phyloP scores from a whole-genome alignment of 2,113 vertebrate species.

The Strix uralensis region DNA sequence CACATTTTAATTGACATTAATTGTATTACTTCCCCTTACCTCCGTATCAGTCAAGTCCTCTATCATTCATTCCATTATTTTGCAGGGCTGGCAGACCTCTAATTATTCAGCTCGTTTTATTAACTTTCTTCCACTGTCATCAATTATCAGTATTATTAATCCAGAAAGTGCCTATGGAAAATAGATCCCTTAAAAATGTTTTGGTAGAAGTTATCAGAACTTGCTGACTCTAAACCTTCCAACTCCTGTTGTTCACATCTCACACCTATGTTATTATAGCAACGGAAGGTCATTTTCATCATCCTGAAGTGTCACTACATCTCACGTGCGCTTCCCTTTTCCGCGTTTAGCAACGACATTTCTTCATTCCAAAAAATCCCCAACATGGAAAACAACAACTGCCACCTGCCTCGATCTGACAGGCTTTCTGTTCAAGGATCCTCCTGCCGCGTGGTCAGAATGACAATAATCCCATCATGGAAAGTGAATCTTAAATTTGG shows the following conservation, averaged over 20 bases:
- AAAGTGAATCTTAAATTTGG: neutral
- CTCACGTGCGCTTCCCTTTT: neutral
- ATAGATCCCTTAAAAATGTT: constrained; percentile 17
- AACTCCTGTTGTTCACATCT: neutral
- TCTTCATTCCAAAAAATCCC: neutral
- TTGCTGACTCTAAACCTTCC: constrained; percentile 15
- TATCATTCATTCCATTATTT: constrained; percentile 60
- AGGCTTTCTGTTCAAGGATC: neutral
- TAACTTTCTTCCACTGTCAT: constrained; percentile 66
- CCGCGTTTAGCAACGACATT: neutral
- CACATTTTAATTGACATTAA: constrained; percentile 68
- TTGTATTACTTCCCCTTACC: constrained; percentile 65
- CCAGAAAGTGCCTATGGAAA: constrained; percentile 46
- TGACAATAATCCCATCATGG: accelerated
- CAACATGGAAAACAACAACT: neutral
- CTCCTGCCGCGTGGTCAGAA: accelerated
- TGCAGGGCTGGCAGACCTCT: constrained; percentile 60
- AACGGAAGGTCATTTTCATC: neutral
- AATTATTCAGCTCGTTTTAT: constrained; percentile 65
- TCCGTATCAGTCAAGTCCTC: constrained; percentile 55
- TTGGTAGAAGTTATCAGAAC: constrained; percentile 28
- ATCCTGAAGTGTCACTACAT: neutral
- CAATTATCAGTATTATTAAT: constrained; percentile 65
- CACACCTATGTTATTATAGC: neutral
- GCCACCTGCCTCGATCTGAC: accelerated